These are phyloP conservation scores for Papilio aristodemus DNA, from an alignment of 1,140 invertebrate genomes.

Conservation along the genomic window DNA sequence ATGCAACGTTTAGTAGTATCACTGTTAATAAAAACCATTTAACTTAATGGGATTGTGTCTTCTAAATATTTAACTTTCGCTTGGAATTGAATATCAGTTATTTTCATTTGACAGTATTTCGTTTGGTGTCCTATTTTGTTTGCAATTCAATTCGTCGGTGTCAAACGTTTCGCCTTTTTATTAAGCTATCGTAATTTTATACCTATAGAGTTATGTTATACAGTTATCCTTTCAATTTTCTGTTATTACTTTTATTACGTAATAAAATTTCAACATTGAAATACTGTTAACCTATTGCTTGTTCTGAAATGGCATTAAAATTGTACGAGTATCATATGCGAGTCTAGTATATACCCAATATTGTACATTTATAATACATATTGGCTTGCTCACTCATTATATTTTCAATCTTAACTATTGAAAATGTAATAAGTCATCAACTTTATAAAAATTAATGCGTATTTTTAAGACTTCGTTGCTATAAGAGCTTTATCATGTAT, in stretches of 20 bases:
- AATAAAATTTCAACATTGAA: conserved; percentile 5
- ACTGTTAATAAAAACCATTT: too few relatives aligned
- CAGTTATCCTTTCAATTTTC: conserved; percentile 26
- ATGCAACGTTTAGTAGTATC: too few relatives aligned
- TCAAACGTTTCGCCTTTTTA: conserved; percentile 27
- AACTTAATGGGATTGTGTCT: too few relatives aligned
- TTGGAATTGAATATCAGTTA: neutral
- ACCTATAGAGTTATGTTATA: conserved; percentile 23
- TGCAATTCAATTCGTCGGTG: conserved; percentile 29
- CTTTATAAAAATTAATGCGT: too few relatives aligned
- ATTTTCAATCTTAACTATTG: too few relatives aligned
- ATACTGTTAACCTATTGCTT: neutral
- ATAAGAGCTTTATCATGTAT: too few relatives aligned
- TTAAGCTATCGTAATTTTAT: conserved; percentile 29
- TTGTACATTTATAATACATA: too few relatives aligned
- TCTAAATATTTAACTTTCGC: neutral
- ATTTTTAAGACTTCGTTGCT: too few relatives aligned
- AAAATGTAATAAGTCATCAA: too few relatives aligned
- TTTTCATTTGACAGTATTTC: conserved; percentile 2
- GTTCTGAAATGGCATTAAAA: neutral
- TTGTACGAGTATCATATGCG: too few relatives aligned
- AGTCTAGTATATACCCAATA: too few relatives aligned
- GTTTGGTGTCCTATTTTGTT: conserved; percentile 13
- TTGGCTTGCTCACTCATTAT: too few relatives aligned
- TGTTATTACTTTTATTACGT: conserved; percentile 1